Conservation (phyloP, 1,140 invertebrate species). For the Sitophilus oryzae region DNA sequence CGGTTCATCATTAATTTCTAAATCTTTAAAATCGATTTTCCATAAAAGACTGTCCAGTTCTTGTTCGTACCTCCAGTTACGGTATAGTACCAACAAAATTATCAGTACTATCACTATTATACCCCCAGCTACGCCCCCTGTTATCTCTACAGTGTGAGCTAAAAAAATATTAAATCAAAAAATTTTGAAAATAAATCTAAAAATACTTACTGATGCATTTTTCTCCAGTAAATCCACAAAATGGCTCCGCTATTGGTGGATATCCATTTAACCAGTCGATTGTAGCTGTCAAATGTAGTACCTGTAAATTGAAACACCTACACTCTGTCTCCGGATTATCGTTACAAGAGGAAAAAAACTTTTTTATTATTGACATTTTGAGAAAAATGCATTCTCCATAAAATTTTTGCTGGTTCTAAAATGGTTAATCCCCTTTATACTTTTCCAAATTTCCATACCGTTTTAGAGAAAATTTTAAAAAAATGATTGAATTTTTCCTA, state of each 20-base stretch:
- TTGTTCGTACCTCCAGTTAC: slow-evolving; percentile 93
- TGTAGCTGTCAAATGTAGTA: slow-evolving; percentile 57
- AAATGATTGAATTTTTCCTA: too few relatives aligned
- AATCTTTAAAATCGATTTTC: slow-evolving; percentile 92
- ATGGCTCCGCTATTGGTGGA: slow-evolving; percentile 85
- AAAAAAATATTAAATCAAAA: slow-evolving; percentile 26
- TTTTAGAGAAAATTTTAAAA: too few relatives aligned
- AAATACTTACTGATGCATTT: slow-evolving; percentile 77
- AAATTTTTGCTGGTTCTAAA: too few relatives aligned
- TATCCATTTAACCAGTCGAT: slow-evolving; percentile 72
- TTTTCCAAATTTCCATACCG: too few relatives aligned
- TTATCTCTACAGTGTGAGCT: slow-evolving; percentile 79
- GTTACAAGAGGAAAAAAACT: too few relatives aligned
- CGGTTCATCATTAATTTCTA: slow-evolving; percentile 58
- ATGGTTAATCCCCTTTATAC: too few relatives aligned
- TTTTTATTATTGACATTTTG: too few relatives aligned
- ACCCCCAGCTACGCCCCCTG: slow-evolving; percentile 70
- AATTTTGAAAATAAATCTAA: not conserved
- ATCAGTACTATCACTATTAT: slow-evolving; percentile 63
- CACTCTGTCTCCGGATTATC: too few relatives aligned
- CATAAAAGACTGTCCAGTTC: slow-evolving; percentile 89
- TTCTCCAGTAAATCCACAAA: slow-evolving; percentile 86
- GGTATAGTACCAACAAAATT: slow-evolving; percentile 65
- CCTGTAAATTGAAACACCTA: slow-evolving; percentile 52
- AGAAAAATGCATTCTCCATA: too few relatives aligned